Conservation (phyloP, 2,113 vertebrate species). For the Xenopus tropicalis region DNA sequence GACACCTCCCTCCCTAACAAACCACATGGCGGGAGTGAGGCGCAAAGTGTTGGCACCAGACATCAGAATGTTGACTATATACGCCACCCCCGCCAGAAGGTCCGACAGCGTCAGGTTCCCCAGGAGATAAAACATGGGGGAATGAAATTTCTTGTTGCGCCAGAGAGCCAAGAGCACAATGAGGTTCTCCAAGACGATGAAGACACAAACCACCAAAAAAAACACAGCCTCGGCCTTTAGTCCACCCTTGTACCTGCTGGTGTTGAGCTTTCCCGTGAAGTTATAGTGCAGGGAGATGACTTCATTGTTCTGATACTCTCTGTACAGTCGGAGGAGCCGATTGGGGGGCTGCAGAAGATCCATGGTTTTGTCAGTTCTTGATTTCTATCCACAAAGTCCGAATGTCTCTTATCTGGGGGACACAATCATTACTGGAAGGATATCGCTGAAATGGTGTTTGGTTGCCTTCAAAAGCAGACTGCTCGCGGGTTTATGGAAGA, state of each 20-base stretch:
- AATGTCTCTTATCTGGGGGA: neutral
- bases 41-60: conserved; percentile 78
- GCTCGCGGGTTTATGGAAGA: neutral
- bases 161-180: conserved; percentile 79
- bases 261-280: conserved; percentile 78
- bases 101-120: conserved; percentile 86
- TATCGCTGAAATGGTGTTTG: too few relatives aligned
- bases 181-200: conserved; percentile 81
- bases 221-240: conserved; percentile 68
- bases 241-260: conserved; percentile 66
- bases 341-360: conserved; percentile 42
- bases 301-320: conserved; percentile 64
- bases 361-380: conserved; percentile 2
- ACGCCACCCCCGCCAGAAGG: conserved; percentile 81
- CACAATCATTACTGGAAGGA: neutral
- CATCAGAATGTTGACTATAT: conserved; percentile 81
- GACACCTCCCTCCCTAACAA: conserved; percentile 79
- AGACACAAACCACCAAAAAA: conserved; percentile 77
- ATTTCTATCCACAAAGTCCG: neutral
- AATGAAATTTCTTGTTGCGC: conserved; percentile 84
- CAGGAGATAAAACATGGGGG: conserved; percentile 85
- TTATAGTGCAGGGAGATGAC: conserved; percentile 80
- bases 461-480: neutral
- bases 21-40: conserved; percentile 80
- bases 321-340: conserved; percentile 56